These are phyloP conservation scores for Epinotia bilunana DNA, from an alignment of 2,888 invertebrate genomes.

Conservation along the genomic window DNA sequence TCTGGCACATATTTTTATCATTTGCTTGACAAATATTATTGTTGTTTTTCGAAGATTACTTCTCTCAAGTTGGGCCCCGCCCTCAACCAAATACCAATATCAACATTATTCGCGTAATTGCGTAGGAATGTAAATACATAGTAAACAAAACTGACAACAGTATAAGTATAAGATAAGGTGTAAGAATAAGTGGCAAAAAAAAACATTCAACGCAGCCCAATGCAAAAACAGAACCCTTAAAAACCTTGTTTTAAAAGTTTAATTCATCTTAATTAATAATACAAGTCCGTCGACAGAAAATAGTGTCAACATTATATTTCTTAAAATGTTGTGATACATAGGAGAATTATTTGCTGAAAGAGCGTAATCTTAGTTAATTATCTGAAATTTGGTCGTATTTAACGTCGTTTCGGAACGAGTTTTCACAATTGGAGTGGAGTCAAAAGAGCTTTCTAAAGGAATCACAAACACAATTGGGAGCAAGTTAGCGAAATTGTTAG, in stretches of 20 bases:
- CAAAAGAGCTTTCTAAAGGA: constrained; percentile 79
- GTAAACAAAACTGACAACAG: too few relatives aligned
- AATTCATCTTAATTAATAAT: constrained; percentile 30
- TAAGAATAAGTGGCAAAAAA: too few relatives aligned
- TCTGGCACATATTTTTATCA: too few relatives aligned
- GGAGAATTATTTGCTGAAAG: constrained; percentile 71
- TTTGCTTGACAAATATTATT: too few relatives aligned
- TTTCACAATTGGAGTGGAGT: constrained; percentile 76
- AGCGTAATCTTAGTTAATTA: constrained; percentile 81
- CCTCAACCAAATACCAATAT: too few relatives aligned
- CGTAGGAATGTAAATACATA: too few relatives aligned
- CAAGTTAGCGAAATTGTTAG: constrained; percentile 73
- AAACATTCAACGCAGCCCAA: too few relatives aligned
- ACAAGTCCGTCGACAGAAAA: constrained; percentile 36
- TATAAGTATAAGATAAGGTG: too few relatives aligned
- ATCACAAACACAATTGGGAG: constrained; percentile 80
- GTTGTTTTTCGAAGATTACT: too few relatives aligned
- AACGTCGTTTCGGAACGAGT: constrained; percentile 77
- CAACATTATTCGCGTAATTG: too few relatives aligned
- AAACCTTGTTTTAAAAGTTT: background rate
- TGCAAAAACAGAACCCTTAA: too few relatives aligned
- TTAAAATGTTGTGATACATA: constrained; percentile 68
- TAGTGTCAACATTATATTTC: constrained; percentile 53
- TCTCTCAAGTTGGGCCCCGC: too few relatives aligned
- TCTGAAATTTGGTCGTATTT: constrained; percentile 79